A percentile compares a stretch with the other conserved stretches of the same genome.
These are phyloP conservation scores for Cosmia pyralina DNA, from an alignment of 2,888 invertebrate species.

Conservation along the genomic window DNA sequence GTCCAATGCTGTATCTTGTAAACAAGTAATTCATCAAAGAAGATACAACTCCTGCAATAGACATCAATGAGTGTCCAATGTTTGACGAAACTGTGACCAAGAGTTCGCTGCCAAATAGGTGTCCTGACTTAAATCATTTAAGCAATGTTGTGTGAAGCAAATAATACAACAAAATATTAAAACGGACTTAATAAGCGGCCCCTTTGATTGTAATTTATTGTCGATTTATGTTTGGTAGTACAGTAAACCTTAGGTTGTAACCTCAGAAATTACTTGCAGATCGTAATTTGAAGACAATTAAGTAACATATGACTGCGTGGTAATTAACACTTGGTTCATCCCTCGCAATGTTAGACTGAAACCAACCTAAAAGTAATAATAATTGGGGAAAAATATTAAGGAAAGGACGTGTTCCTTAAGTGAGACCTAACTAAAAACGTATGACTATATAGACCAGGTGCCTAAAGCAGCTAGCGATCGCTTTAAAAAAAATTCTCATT, in stretches of 20 bases:
- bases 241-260: slow-evolving; percentile 1
- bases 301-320: neutral
- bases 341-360: neutral
- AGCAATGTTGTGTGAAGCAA: slow-evolving; percentile 20
- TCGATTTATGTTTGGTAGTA: slow-evolving; percentile 19
- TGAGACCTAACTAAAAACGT: too few relatives aligned
- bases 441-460: too few relatives aligned
- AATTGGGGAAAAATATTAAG: neutral
- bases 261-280: slow-evolving; percentile 1
- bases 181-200: neutral
- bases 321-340: neutral
- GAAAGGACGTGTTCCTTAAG: too few relatives aligned
- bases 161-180: slow-evolving; percentile 10
- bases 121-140: slow-evolving; percentile 33
- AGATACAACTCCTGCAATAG: neutral
- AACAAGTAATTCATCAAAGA: slow-evolving; percentile 7
- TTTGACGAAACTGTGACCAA: neutral
- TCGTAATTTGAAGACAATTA: neutral
- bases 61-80: slow-evolving; percentile 7
- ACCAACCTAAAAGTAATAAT: neutral
- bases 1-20: slow-evolving; percentile 21
- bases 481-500: neutral
- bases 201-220: slow-evolving; percentile 4
- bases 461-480: neutral
- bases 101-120: slow-evolving; percentile 29